Evolutionary conservation across 2,797 vertebrate genomes (phyloP), one percentile per base, ranked within the genome.

Genomic region (Poeciliopsis infans): DNA sequence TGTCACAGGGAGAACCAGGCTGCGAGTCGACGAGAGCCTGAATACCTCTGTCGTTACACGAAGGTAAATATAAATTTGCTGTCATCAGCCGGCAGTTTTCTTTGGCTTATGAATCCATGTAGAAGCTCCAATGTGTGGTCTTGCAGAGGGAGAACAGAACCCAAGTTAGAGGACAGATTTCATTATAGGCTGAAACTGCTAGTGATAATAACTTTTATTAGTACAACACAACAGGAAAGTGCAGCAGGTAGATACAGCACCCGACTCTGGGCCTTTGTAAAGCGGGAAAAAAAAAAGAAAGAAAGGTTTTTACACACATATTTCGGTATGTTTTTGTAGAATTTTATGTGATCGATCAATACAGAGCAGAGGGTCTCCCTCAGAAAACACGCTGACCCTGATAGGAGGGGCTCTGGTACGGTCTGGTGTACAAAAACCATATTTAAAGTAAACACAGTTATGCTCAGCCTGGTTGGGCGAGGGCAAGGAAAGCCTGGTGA

Each of bases 21-120:
- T 15, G 33, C 15, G 47, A 76, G 59, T 36, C 74, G 45, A 59
- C 66, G 39, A n/a, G 36, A 41, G 23, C 23, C 71, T 20, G 74
- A 70, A 71, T 69, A 20, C n/a, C 13, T 36, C 31, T 12, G 20
- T 78, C 43, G 49, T 61, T 59, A 47, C 31, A n/a, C 5, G 16
- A 23, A 8, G 39, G 43, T 51, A 76, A 68, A 55, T 46, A 25
- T 51, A 66, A 64, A 51, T 64, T 7, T 73, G 77, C 45, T 51
- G 41, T 55, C 76, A 57, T 68, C 66, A 69, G 73, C 31, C 31
- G 0, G 53, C 23, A 41, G 66, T 28, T 47, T 25, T 16, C 39
- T 64, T 28, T 39, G 16, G 31, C 68, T 41, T 28, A 53, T 43
- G 45, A 64, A 73, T 72, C 57, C 33, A 33, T 41, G 25, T 53